phyloP scores from a whole-genome alignment of 2,113 vertebrate genomes.

The Manacus vitellinus region DNA sequence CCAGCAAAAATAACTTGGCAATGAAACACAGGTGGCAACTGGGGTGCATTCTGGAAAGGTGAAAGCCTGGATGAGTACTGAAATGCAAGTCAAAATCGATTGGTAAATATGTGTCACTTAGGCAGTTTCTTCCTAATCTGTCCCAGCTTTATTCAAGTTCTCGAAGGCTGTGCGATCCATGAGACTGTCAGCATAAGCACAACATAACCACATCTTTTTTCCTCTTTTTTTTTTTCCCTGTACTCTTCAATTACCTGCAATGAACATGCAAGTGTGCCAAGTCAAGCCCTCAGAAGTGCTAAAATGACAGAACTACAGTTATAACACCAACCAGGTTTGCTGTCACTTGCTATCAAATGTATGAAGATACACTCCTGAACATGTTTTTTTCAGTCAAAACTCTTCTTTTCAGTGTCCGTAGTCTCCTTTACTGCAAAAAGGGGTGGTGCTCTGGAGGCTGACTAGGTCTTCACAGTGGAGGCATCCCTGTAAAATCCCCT shows the following conservation, averaged over 20 bases:
- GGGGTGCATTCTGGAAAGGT: rapidly evolving
- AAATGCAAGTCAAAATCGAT: not conserved
- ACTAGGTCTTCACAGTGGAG: rapidly evolving
- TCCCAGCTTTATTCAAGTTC: not conserved
- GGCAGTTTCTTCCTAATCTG: not conserved
- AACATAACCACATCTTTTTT: not conserved
- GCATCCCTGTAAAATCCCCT: not conserved
- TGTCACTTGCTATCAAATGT: not conserved
- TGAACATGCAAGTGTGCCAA: not conserved
- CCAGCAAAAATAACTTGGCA: not conserved
- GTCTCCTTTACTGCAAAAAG: not conserved
- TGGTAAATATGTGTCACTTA: not conserved
- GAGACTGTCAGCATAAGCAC: not conserved
- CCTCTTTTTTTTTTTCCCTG: not conserved
- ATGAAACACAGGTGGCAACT: not conserved
- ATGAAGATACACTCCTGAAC: not conserved
- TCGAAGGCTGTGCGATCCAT: not conserved
- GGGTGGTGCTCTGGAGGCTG: not conserved
- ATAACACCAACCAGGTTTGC: not conserved
- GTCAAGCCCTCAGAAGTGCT: not conserved
- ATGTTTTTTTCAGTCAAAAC: not conserved
- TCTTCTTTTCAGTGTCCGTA: not conserved
- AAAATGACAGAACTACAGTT: not conserved
- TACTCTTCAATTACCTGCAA: not conserved
- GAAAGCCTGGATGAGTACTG: not conserved